Conservation (phyloP, 2,797 vertebrate genomes). For the Crenuchus spilurus region DNA sequence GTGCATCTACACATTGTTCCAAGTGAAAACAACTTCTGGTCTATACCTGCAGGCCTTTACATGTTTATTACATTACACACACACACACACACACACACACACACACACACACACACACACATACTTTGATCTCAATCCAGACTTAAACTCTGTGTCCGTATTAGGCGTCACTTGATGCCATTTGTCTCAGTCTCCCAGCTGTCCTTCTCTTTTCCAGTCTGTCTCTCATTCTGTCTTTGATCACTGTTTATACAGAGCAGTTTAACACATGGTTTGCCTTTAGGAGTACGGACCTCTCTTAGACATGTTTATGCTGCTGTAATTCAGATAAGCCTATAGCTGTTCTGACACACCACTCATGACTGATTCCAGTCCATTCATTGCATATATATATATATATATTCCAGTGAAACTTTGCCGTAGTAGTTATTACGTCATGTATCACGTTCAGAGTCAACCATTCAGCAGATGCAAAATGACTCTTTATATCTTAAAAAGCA, state of each 20-base stretch:
- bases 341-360: neutral
- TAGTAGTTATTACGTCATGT: no score
- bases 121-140: slow-evolving; percentile 13
- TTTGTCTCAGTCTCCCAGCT: slow-evolving; percentile 31
- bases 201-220: neutral
- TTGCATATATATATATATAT: no score
- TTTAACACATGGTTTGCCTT: neutral
- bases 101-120: slow-evolving; percentile 8
- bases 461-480: no score
- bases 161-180: slow-evolving; percentile 13
- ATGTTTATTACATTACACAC: neutral
- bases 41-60: neutral
- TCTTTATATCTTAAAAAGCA: no score
- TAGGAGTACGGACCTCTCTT: neutral
- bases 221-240: neutral
- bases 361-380: neutral
- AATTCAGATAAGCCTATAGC: neutral
- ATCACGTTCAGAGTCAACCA: no score
- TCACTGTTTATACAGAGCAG: neutral
- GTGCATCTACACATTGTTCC: neutral
- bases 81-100: neutral
- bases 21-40: neutral
- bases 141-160: slow-evolving; percentile 10
- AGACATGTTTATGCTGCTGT: neutral
- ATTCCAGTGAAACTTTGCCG: no score